Base-by-base conservation (phyloP, 1,140 invertebrate species). In the Pseudomyrmex gracilis region DNA sequence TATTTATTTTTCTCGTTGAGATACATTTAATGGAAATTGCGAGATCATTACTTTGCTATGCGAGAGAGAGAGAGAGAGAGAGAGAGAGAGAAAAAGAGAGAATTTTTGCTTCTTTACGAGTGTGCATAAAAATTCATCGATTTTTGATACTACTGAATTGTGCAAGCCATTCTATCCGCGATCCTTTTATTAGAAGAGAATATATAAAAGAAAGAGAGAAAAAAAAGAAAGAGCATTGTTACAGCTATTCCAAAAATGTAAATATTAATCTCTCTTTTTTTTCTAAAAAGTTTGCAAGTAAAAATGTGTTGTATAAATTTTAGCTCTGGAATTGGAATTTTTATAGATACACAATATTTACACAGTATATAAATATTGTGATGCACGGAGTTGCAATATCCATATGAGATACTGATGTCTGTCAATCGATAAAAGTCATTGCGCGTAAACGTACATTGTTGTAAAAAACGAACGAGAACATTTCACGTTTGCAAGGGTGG, bases 91-190 rank as follows among this genome's bases (percentile, higher is more conserved):
- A 34, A 0, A 34, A 5, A 34, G 0, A 24, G 24, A 7, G 34
- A 66, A 57, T 43, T n/a, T 5, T 5, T 22, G 51, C 55, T 51
- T 24, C 63, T 55, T 24, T 70, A 55, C 85, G 74, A 70, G 71
- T 55, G 82, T 51, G 66, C 53, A 58, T 68, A 61, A 76, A 74
- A 60, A 76, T 61, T 77, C 71, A 88, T 88, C 82, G 85, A 88
- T 88, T 88, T 82, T 66, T 58, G 22, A 60, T 61, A 64, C 73
- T 67, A 45, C 82, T 51, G 82, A 53, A 66, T 78, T 68, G 57
- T 61, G 63, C 73, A 67, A 70, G 53, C 57, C 73, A 66, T 73
- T 49, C 84, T 86, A 87, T 63, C 55, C 63, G 49, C 63, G 84
- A 80, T 68, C 80, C 15, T 49, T 84, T 85, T 84, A 85, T 85